phyloP scores from a whole-genome alignment of 1,140 invertebrate species.

The Apis dorsata region DNA sequence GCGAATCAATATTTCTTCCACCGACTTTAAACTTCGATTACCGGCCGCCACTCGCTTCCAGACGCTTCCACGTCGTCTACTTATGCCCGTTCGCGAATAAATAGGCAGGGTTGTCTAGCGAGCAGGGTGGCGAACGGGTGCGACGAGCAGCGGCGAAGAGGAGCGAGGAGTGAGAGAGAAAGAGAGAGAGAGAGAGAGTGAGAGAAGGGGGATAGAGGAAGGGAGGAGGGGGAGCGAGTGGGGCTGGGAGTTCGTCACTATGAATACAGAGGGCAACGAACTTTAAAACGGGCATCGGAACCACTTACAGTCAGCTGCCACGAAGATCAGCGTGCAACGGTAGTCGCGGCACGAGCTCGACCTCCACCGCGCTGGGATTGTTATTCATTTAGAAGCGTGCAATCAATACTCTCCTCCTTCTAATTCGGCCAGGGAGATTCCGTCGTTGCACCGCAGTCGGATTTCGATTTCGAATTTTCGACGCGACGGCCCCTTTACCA shows the following conservation, averaged over 20 bases:
- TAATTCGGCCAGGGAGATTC: conserved; percentile 40
- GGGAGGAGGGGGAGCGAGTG: too few relatives aligned
- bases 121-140: neutral
- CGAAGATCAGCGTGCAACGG: conserved; percentile 66
- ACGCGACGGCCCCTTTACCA: neutral
- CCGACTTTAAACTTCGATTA: conserved; percentile 46
- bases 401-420: conserved; percentile 52
- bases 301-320: conserved; percentile 77
- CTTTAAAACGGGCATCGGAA: conserved; percentile 26
- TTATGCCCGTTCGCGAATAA: conserved; percentile 25
- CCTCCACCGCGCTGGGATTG: conserved; percentile 72
- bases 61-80: conserved; percentile 33
- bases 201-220: neutral
- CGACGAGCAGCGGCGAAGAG: neutral
- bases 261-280: conserved; percentile 35
- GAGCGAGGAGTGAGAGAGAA: neutral
- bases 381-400: conserved; percentile 72
- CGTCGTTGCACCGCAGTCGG: neutral
- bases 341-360: conserved; percentile 72
- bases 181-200: neutral
- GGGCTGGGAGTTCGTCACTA: neutral
- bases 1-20: conserved; percentile 49
- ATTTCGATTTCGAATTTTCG: neutral
- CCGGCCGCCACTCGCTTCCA: conserved; percentile 29
- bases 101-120: conserved; percentile 2